Evolutionary conservation across 2,888 invertebrate species (phyloP).

Genomic region (Heliconius hortense): DNA sequence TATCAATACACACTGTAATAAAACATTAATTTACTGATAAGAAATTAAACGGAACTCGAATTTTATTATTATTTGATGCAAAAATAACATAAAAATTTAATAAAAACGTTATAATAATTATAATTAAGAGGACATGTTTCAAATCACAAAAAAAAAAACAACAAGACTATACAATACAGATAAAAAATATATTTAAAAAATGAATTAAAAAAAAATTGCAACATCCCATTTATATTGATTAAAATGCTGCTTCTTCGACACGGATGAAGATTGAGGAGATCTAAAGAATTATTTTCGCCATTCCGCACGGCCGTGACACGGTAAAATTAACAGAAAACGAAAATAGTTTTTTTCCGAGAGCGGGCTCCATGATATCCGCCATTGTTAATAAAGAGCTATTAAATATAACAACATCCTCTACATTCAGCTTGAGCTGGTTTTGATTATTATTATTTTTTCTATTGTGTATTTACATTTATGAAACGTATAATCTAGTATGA

Average conservation of each 20-base stretch:
- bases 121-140: not conserved
- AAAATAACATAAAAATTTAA: not conserved
- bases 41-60: constrained; percentile 5
- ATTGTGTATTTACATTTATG: constrained; percentile 4
- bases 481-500: constrained; percentile 3
- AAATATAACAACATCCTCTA: constrained; percentile 40
- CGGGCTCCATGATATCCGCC: constrained; percentile 32
- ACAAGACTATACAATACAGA: not conserved
- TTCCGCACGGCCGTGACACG: constrained; percentile 38
- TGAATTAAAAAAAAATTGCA: not conserved
- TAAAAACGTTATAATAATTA: not conserved
- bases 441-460: constrained; percentile 1
- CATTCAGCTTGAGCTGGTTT: constrained; percentile 21
- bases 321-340: constrained; percentile 29
- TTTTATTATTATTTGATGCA: not conserved
- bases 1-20: not conserved
- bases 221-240: constrained; percentile 21
- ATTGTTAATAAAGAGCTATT: constrained; percentile 39
- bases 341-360: constrained; percentile 38
- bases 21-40: constrained; percentile 1
- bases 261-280: constrained; percentile 19
- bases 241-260: constrained; percentile 24
- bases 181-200: not conserved
- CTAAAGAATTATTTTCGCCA: constrained; percentile 31
- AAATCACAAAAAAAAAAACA: not conserved